Conservation (phyloP, 2,888 invertebrate species). For the Cephus runcator region DNA sequence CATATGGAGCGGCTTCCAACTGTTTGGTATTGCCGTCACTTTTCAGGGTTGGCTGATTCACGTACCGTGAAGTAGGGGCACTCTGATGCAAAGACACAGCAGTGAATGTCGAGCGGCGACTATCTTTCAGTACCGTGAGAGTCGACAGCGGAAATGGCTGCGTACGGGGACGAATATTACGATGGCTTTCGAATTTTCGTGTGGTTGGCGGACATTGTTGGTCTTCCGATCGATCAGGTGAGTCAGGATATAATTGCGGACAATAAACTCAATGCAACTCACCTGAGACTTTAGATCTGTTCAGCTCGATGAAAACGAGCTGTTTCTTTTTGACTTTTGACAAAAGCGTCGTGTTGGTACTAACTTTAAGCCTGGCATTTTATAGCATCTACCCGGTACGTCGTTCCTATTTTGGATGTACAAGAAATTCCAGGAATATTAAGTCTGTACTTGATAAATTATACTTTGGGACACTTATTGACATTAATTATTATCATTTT, state of each 20-base stretch:
- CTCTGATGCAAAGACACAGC: not conserved
- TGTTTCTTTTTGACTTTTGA: slow-evolving; percentile 2
- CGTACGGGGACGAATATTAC: slow-evolving; percentile 68
- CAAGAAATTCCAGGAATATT: not conserved
- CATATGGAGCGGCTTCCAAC: not conserved
- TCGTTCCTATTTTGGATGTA: not conserved
- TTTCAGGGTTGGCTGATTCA: not conserved
- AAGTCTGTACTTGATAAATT: not conserved
- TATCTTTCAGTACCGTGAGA: slow-evolving; percentile 5
- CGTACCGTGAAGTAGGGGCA: not conserved
- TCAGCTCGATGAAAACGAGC: not conserved
- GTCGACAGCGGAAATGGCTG: slow-evolving; percentile 37
- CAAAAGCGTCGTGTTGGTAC: not conserved
- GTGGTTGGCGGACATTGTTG: slow-evolving; percentile 75
- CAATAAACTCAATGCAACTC: not conserved
- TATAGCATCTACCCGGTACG: not conserved
- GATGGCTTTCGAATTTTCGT: slow-evolving; percentile 78
- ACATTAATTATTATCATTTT: not conserved
- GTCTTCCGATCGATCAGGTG: slow-evolving; percentile 84
- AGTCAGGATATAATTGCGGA: slow-evolving; percentile 55
- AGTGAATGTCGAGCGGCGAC: not conserved
- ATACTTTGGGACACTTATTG: not conserved
- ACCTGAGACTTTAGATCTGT: not conserved
- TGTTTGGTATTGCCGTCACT: not conserved
- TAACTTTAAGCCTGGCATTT: not conserved